Evolutionary conservation across 2,113 vertebrate species (phyloP), one percentile per base, ranked within the genome.

Genomic region (Psilopsiagon aurifrons): DNA sequence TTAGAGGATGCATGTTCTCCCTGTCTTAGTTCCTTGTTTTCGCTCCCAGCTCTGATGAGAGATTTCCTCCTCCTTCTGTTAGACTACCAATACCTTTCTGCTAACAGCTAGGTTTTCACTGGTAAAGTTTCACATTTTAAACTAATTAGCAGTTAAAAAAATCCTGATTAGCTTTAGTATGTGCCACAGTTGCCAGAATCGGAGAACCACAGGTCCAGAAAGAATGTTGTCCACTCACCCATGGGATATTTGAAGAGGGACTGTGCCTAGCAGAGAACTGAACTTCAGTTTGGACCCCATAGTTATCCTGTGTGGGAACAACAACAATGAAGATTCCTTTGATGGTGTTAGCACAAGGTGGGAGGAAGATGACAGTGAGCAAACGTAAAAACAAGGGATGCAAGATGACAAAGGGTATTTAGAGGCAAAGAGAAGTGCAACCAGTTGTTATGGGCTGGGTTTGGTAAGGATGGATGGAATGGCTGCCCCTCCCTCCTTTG

Each of bases 401-500:
- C 7, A 31, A 41, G 37, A 25, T 31, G 29, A 66, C 0, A 0
- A 87, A 44, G 12, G 8, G 1, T 75, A 22, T 13, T 52, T 24
- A 80, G 20, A 84, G 15, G 24, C 5, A 28, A 78, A 52, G 9
- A 23, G 7, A 74, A 8, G 5, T 22, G 27, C 60, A 82, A 33
- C 4, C 23, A 31, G 41, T 22, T 4, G 10, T 62, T 55, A 31
- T 3, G 1, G 27, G 20, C 23, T 44, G 24, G 20, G 15, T 10
- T 43, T 83, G 46, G 8, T 19, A 13, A 10, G 8, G 17, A 62
- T 2, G 1, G 11, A 10, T 52, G 23, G n/a, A 78, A 73, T 19
- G 41, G 15, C 16, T 1, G 0, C 4, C 1, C 5, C 1, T 39
- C 18, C 75, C n/a, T 47, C 25, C 7, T 71, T 74, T 31, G 5